Conservation (phyloP, 2,113 vertebrate genomes). For the Erpornis zantholeuca region DNA sequence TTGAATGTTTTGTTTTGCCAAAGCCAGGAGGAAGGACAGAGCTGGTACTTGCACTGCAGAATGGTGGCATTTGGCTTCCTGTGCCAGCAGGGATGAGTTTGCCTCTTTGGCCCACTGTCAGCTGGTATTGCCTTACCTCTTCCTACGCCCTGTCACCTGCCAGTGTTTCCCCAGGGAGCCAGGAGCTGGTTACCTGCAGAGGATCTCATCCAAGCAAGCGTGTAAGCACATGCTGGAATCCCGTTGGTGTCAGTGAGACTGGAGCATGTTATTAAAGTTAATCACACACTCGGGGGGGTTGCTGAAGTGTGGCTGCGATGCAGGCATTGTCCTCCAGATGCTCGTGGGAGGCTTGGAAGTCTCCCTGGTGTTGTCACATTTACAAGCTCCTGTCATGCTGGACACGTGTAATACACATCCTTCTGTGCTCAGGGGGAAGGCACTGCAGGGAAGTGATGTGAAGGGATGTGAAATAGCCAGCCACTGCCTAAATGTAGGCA, state of each 20-base stretch:
- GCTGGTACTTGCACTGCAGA: not conserved
- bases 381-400: not conserved
- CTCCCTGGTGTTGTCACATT: constrained; percentile 16
- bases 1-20: not conserved
- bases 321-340: not conserved
- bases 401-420: not conserved
- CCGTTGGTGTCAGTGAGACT: not conserved
- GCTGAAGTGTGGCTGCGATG: constrained; percentile 1
- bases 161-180: not conserved
- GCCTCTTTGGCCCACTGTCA: not conserved
- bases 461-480: not conserved
- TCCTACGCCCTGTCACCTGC: not conserved
- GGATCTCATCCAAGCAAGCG: not conserved
- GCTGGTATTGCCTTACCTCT: not conserved
- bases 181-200: not conserved
- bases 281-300: not conserved
- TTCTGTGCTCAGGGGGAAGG: not conserved
- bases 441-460: not conserved
- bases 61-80: not conserved
- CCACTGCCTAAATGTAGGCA: not conserved
- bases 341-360: not conserved
- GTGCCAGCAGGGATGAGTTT: not conserved
- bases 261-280: not conserved
- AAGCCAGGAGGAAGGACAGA: not conserved
- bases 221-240: not conserved